Evolutionary conservation across 2,888 invertebrate genomes (phyloP).

Genomic region (Leptopilina syphax): DNA sequence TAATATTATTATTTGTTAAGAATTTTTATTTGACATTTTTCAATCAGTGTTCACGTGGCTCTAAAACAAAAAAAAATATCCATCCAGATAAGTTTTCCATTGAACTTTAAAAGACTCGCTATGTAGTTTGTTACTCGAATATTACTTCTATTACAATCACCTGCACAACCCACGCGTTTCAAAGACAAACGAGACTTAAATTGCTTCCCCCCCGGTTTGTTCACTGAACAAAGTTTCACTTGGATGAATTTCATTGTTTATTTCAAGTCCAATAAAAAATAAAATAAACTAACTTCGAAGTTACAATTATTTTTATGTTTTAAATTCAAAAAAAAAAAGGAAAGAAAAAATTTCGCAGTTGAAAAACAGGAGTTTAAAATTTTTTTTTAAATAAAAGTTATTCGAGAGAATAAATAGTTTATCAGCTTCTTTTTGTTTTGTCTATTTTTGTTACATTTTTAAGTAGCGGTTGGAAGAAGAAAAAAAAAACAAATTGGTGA

Average conservation of each 20-base stretch:
- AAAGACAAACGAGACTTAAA: conserved; percentile 36
- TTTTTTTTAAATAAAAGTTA: no score
- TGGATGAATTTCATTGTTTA: conserved; percentile 33
- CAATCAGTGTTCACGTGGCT: neutral
- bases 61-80: neutral
- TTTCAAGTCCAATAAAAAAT: conserved; percentile 25
- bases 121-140: conserved; percentile 19
- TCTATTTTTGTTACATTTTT: no score
- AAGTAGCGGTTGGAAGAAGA: no score
- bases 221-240: conserved; percentile 25
- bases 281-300: neutral
- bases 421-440: no score
- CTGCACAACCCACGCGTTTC: conserved; percentile 28
- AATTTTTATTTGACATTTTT: neutral
- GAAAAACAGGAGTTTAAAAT: no score
- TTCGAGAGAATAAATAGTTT: no score
- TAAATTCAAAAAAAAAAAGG: neutral
- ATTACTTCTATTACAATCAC: conserved; percentile 22
- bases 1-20: no score
- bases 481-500: no score
- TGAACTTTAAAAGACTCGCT: conserved; percentile 17
- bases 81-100: neutral
- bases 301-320: conserved; percentile 22
- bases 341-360: no score
- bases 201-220: conserved; percentile 22